Percentiles rank a stretch among this genome's conserved stretches.
These are phyloP conservation scores for Temnothorax rugatulus DNA, from an alignment of 2,888 invertebrate species.

Conservation along the genomic window DNA sequence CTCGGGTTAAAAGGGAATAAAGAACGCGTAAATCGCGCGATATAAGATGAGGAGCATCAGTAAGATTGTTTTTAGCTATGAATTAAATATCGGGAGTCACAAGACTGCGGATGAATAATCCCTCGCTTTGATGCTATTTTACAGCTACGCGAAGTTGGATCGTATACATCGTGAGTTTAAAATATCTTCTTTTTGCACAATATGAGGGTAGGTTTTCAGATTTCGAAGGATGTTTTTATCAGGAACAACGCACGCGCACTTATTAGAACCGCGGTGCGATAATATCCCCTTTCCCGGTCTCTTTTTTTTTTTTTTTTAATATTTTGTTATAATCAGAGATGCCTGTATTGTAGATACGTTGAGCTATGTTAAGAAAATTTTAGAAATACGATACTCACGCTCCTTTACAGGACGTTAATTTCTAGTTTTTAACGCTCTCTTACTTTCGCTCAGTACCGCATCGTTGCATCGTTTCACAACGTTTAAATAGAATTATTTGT, in stretches of 20 bases:
- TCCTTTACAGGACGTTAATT: slow-evolving; percentile 71
- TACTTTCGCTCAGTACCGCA: slow-evolving; percentile 43
- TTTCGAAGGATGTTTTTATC: slow-evolving; percentile 14
- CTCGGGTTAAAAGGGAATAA: slow-evolving; percentile 41
- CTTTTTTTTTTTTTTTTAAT: slow-evolving; percentile 55
- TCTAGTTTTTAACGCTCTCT: slow-evolving; percentile 67
- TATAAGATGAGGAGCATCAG: slow-evolving; percentile 27
- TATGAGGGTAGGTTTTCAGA: neutral
- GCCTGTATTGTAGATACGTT: slow-evolving; percentile 79
- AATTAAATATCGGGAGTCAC: slow-evolving; percentile 65
- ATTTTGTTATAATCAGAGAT: slow-evolving; percentile 62
- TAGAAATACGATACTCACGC: slow-evolving; percentile 65
- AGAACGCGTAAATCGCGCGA: slow-evolving; percentile 48
- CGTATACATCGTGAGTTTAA: slow-evolving; percentile 26
- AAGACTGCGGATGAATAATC: slow-evolving; percentile 75
- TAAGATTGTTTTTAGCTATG: slow-evolving; percentile 48
- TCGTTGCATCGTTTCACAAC: slow-evolving; percentile 45
- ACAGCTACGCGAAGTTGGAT: slow-evolving; percentile 11
- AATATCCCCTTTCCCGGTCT: slow-evolving; percentile 27
- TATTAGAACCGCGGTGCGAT: slow-evolving; percentile 45
- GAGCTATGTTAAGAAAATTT: slow-evolving; percentile 66
- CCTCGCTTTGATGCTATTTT: slow-evolving; percentile 47
- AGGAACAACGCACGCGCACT: slow-evolving; percentile 21
- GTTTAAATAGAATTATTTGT: slow-evolving; percentile 20
- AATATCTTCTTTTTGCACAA: slow-evolving; percentile 32